Evolutionary conservation across 2,113 vertebrate genomes (phyloP).

Genomic region (Callocephalon fimbriatum): DNA sequence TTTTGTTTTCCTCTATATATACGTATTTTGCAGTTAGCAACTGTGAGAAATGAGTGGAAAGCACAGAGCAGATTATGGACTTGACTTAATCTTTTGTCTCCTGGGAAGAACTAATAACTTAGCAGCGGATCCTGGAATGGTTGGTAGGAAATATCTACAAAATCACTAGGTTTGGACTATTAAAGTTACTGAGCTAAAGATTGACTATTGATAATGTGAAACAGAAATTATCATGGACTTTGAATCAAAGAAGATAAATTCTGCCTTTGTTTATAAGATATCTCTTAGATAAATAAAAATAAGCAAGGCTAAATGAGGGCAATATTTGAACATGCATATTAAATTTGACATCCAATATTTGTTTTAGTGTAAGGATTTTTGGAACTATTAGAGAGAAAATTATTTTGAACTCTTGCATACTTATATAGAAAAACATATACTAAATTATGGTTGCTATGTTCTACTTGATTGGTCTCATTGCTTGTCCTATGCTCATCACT

Average conservation of each 20-base stretch:
- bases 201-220: neutral
- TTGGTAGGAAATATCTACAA: neutral
- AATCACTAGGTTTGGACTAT: neutral
- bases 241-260: neutral
- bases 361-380: neutral
- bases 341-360: neutral
- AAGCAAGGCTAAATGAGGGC: neutral
- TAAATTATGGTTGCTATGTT: neutral
- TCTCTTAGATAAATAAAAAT: neutral
- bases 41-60: neutral
- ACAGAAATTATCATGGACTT: neutral
- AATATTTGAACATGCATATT: neutral
- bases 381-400: neutral
- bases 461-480: neutral
- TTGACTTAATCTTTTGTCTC: neutral
- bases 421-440: neutral
- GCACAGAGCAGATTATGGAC: neutral
- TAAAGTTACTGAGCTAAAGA: neutral
- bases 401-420: neutral
- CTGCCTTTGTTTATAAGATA: neutral
- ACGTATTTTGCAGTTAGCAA: neutral
- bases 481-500: neutral
- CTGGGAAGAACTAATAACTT: neutral
- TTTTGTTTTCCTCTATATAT: rapidly evolving
- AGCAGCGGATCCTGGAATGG: neutral